Evolutionary conservation across 2,113 vertebrate species (phyloP).

Genomic region (Carassius gibelio): DNA sequence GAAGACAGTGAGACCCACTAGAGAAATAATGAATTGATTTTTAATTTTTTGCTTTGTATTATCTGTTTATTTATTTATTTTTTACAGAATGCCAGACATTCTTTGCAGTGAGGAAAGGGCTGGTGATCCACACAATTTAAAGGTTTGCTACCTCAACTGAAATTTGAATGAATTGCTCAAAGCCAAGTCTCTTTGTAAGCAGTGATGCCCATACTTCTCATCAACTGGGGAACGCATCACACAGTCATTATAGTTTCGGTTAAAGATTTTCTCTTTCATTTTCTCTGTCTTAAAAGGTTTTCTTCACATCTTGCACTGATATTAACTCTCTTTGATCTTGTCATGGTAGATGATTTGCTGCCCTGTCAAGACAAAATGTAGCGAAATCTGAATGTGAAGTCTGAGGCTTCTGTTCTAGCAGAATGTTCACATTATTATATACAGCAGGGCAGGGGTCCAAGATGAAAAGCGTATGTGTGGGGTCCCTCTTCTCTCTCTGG

Average conservation of each 20-base stretch:
- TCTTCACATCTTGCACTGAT: conserved; percentile 29
- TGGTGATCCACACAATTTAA: conserved; percentile 1
- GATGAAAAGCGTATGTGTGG: background rate
- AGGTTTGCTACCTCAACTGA: conserved; percentile 36
- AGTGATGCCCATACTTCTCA: conserved; percentile 2
- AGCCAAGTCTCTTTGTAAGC: conserved; percentile 10
- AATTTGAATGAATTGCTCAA: conserved; percentile 18
- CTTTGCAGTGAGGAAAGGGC: conserved; percentile 1
- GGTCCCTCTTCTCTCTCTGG: background rate
- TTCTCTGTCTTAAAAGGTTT: conserved; percentile 9
- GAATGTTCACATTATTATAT: background rate
- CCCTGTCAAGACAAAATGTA: background rate
- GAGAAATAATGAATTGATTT: conserved; percentile 34
- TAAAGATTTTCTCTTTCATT: conserved; percentile 9
- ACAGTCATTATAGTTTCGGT: background rate
- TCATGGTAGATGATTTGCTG: background rate
- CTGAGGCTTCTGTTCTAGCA: background rate
- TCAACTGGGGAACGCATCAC: background rate
- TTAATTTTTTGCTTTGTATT: conserved; percentile 1
- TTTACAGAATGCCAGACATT: background rate
- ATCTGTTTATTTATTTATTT: background rate
- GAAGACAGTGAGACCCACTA: background rate
- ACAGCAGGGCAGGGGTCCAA: background rate
- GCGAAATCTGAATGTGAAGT: background rate
- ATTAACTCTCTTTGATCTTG: conserved; percentile 23